phyloP scores from a whole-genome alignment of 2,113 vertebrate species.

The Polyodon spathula region DNA sequence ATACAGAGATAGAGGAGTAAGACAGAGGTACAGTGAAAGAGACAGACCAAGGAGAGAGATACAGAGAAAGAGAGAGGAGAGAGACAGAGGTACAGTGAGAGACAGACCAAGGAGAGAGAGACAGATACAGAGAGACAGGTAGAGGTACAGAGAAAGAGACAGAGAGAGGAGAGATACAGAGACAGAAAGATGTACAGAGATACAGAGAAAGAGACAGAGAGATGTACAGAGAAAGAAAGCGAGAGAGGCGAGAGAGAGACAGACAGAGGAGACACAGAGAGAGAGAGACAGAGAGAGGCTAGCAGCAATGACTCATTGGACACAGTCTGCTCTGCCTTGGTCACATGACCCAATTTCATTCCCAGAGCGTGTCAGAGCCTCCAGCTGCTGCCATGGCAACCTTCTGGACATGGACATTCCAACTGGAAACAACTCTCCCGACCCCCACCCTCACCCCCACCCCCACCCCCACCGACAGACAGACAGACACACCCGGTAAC shows the following conservation, averaged over 20 bases:
- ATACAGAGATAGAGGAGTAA: slow-evolving; percentile 25
- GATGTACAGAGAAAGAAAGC: background rate
- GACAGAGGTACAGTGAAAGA: slow-evolving; percentile 36
- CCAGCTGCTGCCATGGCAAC: no score
- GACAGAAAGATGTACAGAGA: background rate
- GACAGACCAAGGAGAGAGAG: no score
- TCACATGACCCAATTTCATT: no score
- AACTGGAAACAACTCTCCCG: no score
- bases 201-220: background rate
- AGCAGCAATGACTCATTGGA: no score
- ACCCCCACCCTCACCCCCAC: no score
- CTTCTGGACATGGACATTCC: no score
- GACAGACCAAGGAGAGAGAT: background rate
- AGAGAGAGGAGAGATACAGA: background rate
- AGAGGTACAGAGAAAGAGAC: background rate
- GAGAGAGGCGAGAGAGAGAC: background rate
- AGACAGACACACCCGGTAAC: no score
- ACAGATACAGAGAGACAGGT: background rate
- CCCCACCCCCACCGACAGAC: no score
- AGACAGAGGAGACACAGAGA: background rate
- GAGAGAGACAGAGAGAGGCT: background rate
- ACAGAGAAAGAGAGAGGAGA: background rate
- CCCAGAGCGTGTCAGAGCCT: no score
- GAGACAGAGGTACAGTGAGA: background rate
- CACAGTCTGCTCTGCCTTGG: no score